Percentiles rank a stretch among this genome's conserved stretches.
phyloP scores from a whole-genome alignment of 2,113 vertebrate species.

The Speoplatyrhinus poulsoni region DNA sequence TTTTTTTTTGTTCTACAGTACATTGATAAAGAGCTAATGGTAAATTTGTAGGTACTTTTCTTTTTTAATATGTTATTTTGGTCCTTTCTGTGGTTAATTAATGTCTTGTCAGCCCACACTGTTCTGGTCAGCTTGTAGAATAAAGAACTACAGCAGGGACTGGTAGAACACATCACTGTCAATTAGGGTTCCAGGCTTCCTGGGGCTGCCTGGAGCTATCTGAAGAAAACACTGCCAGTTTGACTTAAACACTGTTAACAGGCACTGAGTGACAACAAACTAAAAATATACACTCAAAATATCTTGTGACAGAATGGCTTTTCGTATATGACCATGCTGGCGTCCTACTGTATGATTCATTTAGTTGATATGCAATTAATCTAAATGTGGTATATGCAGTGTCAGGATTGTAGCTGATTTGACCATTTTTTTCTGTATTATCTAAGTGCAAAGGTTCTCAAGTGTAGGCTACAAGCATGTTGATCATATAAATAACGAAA shows the following conservation, averaged over 20 bases:
- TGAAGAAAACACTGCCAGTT: constrained; percentile 70
- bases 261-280: constrained; percentile 58
- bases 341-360: constrained; percentile 36
- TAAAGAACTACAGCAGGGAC: constrained; percentile 62
- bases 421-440: neutral
- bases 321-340: constrained; percentile 2
- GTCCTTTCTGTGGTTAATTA: constrained; percentile 65
- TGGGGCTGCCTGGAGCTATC: constrained; percentile 63
- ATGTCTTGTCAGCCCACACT: constrained; percentile 68
- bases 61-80: constrained; percentile 43
- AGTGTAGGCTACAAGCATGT: neutral
- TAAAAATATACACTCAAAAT: constrained; percentile 57
- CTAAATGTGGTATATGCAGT: constrained; percentile 12
- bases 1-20: constrained; percentile 22
- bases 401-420: neutral
- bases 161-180: constrained; percentile 78
- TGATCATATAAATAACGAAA: neutral
- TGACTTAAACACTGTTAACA: constrained; percentile 68
- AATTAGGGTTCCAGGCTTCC: constrained; percentile 69
- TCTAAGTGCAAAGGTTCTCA: too few relatives aligned
- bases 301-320: constrained; percentile 46
- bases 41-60: constrained; percentile 24
- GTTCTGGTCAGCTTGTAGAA: constrained; percentile 61
- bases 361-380: constrained; percentile 25
- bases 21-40: constrained; percentile 35